Conservation (phyloP, 2,888 invertebrate species). For the Labia minor region DNA sequence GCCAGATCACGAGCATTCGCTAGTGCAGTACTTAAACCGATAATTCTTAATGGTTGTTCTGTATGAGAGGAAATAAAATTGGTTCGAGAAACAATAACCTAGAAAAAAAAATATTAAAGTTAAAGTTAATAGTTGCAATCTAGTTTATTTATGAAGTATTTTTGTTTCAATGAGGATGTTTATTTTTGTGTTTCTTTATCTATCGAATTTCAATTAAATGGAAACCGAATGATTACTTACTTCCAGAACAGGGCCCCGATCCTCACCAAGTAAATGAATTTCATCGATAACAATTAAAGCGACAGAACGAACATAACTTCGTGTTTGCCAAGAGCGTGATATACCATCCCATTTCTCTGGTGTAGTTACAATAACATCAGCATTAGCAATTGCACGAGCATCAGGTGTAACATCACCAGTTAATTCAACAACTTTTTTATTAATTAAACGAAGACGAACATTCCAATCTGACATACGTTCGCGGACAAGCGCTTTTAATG, state of each 20-base stretch:
- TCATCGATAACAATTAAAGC: slow-evolving; percentile 93
- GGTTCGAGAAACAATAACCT: slow-evolving; percentile 90
- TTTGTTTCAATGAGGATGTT: not conserved
- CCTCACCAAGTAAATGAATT: slow-evolving; percentile 90
- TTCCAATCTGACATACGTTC: slow-evolving; percentile 96
- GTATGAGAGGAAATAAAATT: slow-evolving; percentile 93
- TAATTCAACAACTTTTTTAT: slow-evolving; percentile 82
- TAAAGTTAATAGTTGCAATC: too few relatives aligned
- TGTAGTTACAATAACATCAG: slow-evolving; percentile 94
- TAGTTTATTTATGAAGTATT: too few relatives aligned
- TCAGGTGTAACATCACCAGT: slow-evolving; percentile 77
- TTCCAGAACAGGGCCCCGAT: slow-evolving; percentile 82
- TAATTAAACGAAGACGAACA: slow-evolving; percentile 59
- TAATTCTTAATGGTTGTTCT: slow-evolving; percentile 66
- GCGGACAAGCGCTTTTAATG: slow-evolving; percentile 91
- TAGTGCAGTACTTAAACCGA: slow-evolving; percentile 93
- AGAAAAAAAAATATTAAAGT: not conserved
- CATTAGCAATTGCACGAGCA: slow-evolving; percentile 64
- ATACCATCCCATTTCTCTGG: slow-evolving; percentile 99
- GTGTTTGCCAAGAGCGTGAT: slow-evolving; percentile 94
- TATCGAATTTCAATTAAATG: too few relatives aligned
- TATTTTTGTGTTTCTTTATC: too few relatives aligned
- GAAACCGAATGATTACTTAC: too few relatives aligned
- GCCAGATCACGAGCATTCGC: slow-evolving; percentile 96
- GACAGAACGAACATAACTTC: slow-evolving; percentile 86